A percentile compares a stretch with the other conserved stretches of the same genome.
Evolutionary conservation across 2,888 invertebrate genomes (phyloP).

Genomic region (Digitonthophagus gazella): DNA sequence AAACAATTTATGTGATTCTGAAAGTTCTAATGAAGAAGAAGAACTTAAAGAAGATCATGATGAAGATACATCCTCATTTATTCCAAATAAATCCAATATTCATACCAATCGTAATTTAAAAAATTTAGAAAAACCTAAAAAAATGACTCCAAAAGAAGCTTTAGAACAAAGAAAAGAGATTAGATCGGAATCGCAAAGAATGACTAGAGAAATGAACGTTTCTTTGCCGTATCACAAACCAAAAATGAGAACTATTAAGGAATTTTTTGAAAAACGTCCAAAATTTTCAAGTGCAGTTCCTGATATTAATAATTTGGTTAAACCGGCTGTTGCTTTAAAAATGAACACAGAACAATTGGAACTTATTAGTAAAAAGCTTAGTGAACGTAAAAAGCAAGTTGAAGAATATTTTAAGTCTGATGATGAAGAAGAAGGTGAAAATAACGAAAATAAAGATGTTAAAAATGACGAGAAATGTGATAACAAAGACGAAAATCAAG

Average conservation of each 20-base stretch:
- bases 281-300: slow-evolving; percentile 50
- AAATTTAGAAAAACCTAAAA: slow-evolving; percentile 23
- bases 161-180: slow-evolving; percentile 72
- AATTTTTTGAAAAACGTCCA: slow-evolving; percentile 65
- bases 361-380: slow-evolving; percentile 63
- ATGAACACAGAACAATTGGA: slow-evolving; percentile 67
- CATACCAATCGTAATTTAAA: no score
- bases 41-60: slow-evolving; percentile 9
- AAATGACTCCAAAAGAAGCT: slow-evolving; percentile 68
- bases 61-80: not conserved
- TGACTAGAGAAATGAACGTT: slow-evolving; percentile 72
- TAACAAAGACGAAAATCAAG: slow-evolving; percentile 1
- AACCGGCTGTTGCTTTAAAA: slow-evolving; percentile 57
- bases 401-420: slow-evolving; percentile 75
- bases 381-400: slow-evolving; percentile 72
- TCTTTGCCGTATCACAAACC: slow-evolving; percentile 85
- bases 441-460: slow-evolving; percentile 21
- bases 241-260: slow-evolving; percentile 73
- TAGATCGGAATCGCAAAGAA: slow-evolving; percentile 79
- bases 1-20: slow-evolving; percentile 57
- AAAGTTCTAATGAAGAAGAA: slow-evolving; percentile 52
- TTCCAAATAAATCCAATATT: slow-evolving; percentile 12
- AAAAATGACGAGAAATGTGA: slow-evolving; percentile 2
- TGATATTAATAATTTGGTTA: slow-evolving; percentile 41
- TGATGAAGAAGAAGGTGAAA: slow-evolving; percentile 55